Evolutionary conservation across 2,113 vertebrate genomes (phyloP).

Genomic region (Todiramphus chloris): DNA sequence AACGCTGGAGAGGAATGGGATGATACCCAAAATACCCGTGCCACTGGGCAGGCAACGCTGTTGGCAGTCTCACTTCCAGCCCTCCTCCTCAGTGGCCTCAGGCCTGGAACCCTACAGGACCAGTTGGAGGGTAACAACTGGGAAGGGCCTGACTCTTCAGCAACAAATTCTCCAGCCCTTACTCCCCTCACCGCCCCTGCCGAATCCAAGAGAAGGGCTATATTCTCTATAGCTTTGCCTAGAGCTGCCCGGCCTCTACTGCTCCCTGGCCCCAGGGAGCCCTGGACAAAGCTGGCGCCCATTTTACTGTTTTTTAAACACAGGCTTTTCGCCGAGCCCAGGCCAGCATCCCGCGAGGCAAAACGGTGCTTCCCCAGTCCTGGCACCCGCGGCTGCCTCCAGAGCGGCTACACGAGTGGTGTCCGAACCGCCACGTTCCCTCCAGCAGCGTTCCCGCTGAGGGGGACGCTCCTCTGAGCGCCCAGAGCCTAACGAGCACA

Average conservation of each 20-base stretch:
- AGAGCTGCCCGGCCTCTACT: neutral
- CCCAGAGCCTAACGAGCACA: too few relatives aligned
- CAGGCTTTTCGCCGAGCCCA: neutral
- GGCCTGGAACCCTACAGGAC: accelerated
- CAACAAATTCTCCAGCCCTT: accelerated
- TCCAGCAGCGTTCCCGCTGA: neutral
- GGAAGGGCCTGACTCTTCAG: accelerated
- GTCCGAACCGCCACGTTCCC: accelerated
- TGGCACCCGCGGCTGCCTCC: neutral
- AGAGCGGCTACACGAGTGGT: accelerated
- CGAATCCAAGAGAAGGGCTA: accelerated
- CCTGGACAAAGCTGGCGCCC: accelerated
- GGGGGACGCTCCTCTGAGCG: accelerated
- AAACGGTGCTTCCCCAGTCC: accelerated
- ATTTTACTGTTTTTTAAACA: accelerated
- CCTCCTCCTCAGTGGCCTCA: neutral
- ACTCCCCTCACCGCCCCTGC: accelerated
- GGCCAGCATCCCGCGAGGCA: neutral
- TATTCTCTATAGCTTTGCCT: accelerated
- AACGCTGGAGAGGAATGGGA: accelerated
- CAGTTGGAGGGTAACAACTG: accelerated
- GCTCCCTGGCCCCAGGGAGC: too few relatives aligned
- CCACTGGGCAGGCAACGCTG: accelerated
- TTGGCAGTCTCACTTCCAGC: accelerated
- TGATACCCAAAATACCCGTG: accelerated